These are phyloP conservation scores for Iphiclides podalirius DNA, from an alignment of 2,888 invertebrate species.

Conservation along the genomic window DNA sequence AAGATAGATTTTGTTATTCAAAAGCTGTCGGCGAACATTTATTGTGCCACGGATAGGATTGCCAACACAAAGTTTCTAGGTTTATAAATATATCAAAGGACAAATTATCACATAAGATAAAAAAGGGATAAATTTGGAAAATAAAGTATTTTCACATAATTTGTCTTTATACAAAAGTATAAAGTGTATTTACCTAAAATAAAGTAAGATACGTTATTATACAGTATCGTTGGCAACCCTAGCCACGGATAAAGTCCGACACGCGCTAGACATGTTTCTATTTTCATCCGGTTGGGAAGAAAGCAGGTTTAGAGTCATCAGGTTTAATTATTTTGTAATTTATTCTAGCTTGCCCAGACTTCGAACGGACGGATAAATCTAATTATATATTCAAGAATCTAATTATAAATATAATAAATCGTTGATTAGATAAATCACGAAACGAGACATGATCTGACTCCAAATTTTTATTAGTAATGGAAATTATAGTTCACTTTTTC, in stretches of 20 bases:
- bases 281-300: background rate
- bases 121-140: background rate
- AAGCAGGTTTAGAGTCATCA: background rate
- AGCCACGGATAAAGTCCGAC: background rate
- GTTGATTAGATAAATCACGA: too few relatives aligned
- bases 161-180: background rate
- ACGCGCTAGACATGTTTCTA: constrained; percentile 4
- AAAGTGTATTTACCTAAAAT: background rate
- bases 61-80: too few relatives aligned
- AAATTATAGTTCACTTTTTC: too few relatives aligned
- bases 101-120: too few relatives aligned
- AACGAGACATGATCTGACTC: too few relatives aligned
- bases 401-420: too few relatives aligned
- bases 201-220: background rate
- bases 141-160: background rate
- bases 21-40: constrained; percentile 7
- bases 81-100: too few relatives aligned
- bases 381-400: too few relatives aligned
- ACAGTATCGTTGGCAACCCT: background rate
- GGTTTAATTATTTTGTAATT: background rate
- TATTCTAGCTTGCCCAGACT: background rate
- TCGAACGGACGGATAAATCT: too few relatives aligned
- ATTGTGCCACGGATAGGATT: constrained; percentile 7
- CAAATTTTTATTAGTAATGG: too few relatives aligned
- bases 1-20: constrained; percentile 9